These are phyloP conservation scores for Parasteatoda tepidariorum DNA, from an alignment of 1,140 invertebrate species.

Conservation along the genomic window DNA sequence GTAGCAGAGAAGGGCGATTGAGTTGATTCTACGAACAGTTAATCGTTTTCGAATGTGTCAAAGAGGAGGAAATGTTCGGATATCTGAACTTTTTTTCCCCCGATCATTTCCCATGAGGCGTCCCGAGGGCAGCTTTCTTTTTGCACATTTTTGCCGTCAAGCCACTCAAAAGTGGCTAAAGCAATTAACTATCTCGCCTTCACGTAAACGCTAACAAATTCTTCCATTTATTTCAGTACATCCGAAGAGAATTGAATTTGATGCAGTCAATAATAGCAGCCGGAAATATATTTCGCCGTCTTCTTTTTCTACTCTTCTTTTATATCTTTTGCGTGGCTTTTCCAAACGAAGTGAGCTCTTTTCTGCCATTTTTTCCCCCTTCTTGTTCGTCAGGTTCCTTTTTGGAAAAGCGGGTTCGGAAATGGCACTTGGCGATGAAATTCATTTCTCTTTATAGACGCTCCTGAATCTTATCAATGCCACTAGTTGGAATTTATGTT, in stretches of 20 bases:
- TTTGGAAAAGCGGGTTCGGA: background rate
- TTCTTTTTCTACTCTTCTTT: background rate
- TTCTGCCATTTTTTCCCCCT: background rate
- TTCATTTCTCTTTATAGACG: conserved; percentile 26
- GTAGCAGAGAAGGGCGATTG: no score
- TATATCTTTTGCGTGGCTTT: background rate
- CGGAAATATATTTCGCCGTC: conserved; percentile 38
- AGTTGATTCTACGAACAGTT: no score
- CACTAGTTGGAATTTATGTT: conserved; percentile 57
- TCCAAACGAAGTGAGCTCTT: background rate
- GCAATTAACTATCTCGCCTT: conserved; percentile 23
- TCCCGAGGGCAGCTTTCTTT: no score
- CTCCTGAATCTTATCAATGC: conserved; percentile 20
- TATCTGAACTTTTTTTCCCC: no score
- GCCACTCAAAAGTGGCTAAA: background rate
- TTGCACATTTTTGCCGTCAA: background rate
- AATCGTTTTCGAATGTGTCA: no score
- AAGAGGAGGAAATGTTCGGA: no score
- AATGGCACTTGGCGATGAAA: conserved; percentile 14
- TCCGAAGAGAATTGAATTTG: conserved; percentile 27
- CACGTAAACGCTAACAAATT: conserved; percentile 12
- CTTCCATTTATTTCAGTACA: background rate
- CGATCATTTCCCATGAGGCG: no score
- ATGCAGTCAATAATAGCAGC: conserved; percentile 39
- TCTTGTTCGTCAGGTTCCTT: background rate